A percentile compares a stretch with the other conserved stretches of the same genome.
These are phyloP conservation scores for Nasonia oneida DNA, from an alignment of 2,888 invertebrate species.

Conservation along the genomic window DNA sequence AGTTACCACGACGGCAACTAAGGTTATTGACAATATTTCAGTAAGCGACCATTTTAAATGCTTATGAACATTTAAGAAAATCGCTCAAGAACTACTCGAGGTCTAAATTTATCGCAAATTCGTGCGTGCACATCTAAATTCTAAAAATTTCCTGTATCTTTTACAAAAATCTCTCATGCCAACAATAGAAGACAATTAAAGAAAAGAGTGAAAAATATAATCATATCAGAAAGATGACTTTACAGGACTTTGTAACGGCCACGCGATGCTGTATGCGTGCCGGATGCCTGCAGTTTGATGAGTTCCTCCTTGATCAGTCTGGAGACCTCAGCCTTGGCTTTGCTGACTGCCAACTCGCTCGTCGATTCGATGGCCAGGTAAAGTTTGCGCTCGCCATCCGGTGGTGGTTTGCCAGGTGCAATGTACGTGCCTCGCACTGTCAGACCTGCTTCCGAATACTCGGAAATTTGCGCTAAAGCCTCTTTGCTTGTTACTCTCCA, in stretches of 20 bases:
- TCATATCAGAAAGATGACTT: constrained; percentile 59
- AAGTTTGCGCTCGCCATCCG: constrained; percentile 96
- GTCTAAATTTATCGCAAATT: not conserved
- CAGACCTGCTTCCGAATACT: constrained; percentile 99
- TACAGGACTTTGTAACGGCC: constrained; percentile 97
- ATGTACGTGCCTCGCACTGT: constrained; percentile 99
- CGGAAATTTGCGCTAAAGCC: constrained; percentile 97
- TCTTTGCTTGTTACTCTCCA: constrained; percentile 99
- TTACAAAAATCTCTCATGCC: not conserved
- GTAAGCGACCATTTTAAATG: not conserved
- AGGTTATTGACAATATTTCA: not conserved
- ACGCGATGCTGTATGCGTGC: constrained; percentile 92
- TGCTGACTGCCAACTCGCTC: constrained; percentile 96
- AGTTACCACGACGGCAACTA: not conserved
- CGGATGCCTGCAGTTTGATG: constrained; percentile 91
- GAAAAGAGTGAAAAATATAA: not conserved
- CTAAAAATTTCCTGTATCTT: not conserved
- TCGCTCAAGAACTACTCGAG: not conserved
- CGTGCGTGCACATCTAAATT: not conserved
- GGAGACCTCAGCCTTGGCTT: constrained; percentile 98
- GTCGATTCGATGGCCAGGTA: constrained; percentile 99
- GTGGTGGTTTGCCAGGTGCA: constrained; percentile 91
- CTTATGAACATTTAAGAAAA: not conserved
- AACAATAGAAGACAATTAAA: not conserved
- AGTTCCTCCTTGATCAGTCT: constrained; percentile 98